These are phyloP conservation scores for Hippopotamus amphibius DNA, from an alignment of 2,113 vertebrate species.

Conservation along the genomic window DNA sequence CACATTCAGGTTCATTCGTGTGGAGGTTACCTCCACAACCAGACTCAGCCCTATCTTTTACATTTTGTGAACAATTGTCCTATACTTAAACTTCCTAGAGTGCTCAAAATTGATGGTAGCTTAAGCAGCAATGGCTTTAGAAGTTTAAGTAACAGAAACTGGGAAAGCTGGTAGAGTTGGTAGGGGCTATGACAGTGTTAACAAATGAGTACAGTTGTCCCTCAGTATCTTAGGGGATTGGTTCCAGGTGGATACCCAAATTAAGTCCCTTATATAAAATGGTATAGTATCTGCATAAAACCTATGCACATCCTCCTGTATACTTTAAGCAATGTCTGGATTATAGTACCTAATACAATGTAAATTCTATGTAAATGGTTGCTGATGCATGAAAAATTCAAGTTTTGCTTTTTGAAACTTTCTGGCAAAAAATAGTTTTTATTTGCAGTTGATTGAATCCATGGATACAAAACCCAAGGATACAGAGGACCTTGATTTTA, in stretches of 20 bases:
- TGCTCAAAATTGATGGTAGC: background rate
- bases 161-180: background rate
- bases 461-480: background rate
- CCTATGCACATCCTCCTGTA: background rate
- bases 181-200: background rate
- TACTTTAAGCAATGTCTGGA: background rate
- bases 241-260: background rate
- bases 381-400: background rate
- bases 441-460: background rate
- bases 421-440: background rate
- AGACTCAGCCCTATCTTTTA: background rate
- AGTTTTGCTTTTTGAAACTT: background rate
- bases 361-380: background rate
- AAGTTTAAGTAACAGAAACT: background rate
- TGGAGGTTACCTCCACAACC: too few relatives aligned
- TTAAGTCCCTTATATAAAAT: background rate
- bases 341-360: background rate
- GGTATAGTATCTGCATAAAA: background rate
- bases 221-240: background rate
- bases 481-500: background rate
- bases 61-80: conserved; percentile 8
- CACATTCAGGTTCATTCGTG: too few relatives aligned
- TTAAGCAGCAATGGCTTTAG: background rate
- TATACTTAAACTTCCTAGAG: background rate
- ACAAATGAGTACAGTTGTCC: background rate